These are phyloP conservation scores for Cantharis rustica DNA, from an alignment of 2,888 invertebrate species.

Conservation along the genomic window DNA sequence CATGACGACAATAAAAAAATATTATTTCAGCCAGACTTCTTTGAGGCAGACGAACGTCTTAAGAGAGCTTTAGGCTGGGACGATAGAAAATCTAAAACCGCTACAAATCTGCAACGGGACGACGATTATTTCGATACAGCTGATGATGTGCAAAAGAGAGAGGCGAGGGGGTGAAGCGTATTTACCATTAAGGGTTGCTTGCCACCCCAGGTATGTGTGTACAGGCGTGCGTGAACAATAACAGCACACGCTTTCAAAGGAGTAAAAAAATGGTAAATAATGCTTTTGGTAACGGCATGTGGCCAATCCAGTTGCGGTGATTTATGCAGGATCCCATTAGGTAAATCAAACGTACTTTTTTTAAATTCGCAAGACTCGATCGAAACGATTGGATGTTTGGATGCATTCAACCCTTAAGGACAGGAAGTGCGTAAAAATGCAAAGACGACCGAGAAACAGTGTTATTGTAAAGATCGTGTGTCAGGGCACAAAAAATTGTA, in stretches of 20 bases:
- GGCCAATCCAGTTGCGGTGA: constrained; percentile 39
- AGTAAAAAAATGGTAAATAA: constrained; percentile 51
- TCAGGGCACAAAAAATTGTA: constrained; percentile 41
- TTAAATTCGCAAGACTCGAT: neutral
- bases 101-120: constrained; percentile 32
- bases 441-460: constrained; percentile 45
- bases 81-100: constrained; percentile 34
- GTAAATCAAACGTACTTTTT: constrained; percentile 9
- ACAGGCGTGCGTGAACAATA: constrained; percentile 43
- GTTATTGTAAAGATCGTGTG: constrained; percentile 44
- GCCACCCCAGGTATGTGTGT: constrained; percentile 33
- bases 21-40: constrained; percentile 43
- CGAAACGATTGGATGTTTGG: neutral
- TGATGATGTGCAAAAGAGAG: constrained; percentile 52
- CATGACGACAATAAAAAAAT: constrained; percentile 47
- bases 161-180: constrained; percentile 35
- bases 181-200: constrained; percentile 40
- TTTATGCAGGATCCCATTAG: constrained; percentile 13
- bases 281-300: constrained; percentile 48
- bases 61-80: constrained; percentile 30
- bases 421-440: constrained; percentile 20
- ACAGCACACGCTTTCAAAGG: constrained; percentile 48
- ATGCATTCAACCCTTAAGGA: neutral
- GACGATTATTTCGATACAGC: constrained; percentile 49
- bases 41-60: constrained; percentile 22